phyloP scores from a whole-genome alignment of 2,797 vertebrate species.

The Brachymystax lenok region DNA sequence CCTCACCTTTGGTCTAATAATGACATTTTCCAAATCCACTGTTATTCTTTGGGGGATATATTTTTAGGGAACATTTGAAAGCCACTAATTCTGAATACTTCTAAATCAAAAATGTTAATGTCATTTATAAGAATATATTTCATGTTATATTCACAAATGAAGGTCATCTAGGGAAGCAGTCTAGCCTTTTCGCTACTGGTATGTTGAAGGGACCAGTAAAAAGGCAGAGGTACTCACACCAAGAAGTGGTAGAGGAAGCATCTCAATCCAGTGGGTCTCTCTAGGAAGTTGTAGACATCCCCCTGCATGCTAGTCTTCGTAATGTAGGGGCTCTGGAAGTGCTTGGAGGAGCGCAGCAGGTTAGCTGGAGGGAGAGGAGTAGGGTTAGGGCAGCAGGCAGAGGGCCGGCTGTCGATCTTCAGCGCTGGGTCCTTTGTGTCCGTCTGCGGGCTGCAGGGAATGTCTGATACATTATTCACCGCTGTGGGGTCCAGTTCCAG shows the following conservation, averaged over 20 bases:
- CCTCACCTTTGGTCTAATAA: too few relatives aligned
- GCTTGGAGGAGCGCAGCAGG: constrained; percentile 66
- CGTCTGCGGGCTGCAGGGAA: constrained; percentile 54
- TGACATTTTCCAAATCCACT: too few relatives aligned
- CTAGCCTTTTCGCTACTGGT: background rate
- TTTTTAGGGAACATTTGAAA: background rate
- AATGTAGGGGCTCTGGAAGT: constrained; percentile 77
- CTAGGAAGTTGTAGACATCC: constrained; percentile 92
- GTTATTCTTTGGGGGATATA: background rate
- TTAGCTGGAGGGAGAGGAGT: constrained; percentile 63
- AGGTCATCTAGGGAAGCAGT: background rate
- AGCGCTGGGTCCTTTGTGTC: constrained; percentile 67
- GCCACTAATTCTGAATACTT: background rate
- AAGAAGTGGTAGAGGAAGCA: constrained; percentile 91
- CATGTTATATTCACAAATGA: background rate
- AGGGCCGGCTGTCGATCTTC: constrained; percentile 50
- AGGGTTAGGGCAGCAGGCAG: constrained; percentile 54
- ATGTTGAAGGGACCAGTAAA: background rate
- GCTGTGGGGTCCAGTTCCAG: constrained; percentile 69
- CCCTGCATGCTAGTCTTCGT: constrained; percentile 87
- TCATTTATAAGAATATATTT: background rate
- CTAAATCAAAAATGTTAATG: background rate
- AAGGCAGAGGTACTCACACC: constrained; percentile 82
- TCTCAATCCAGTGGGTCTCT: constrained; percentile 86
- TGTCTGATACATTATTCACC: constrained; percentile 78